Percentiles rank a stretch among this genome's conserved stretches.
phyloP scores from a whole-genome alignment of 2,797 vertebrate species.

The Tadarida brasiliensis region DNA sequence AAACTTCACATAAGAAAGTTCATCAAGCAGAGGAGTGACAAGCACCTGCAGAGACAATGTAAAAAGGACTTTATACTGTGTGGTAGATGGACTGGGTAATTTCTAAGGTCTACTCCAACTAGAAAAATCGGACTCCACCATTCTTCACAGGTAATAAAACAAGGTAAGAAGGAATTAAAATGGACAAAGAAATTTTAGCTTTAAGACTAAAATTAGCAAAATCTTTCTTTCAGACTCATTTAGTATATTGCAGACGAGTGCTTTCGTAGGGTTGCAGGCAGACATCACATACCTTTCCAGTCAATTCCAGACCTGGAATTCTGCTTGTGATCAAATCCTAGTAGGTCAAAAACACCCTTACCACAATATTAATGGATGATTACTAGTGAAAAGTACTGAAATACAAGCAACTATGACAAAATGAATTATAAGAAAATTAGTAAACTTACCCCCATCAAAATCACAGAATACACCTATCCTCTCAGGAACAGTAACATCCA shows the following conservation, averaged over 20 bases:
- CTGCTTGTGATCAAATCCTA: not conserved
- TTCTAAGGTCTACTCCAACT: slow-evolving; percentile 2
- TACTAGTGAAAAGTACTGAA: slow-evolving; percentile 38
- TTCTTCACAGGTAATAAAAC: slow-evolving; percentile 14
- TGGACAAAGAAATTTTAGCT: not conserved
- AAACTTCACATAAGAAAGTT: not conserved
- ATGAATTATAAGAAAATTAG: slow-evolving; percentile 29
- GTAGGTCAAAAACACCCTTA: slow-evolving; percentile 12
- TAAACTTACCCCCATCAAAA: slow-evolving; percentile 93
- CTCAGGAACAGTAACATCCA: slow-evolving; percentile 92
- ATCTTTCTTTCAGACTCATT: slow-evolving; percentile 26
- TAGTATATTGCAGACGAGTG: not conserved
- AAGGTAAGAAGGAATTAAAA: slow-evolving; percentile 12
- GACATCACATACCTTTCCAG: not conserved
- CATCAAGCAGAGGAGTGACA: not conserved
- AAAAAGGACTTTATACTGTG: not conserved
- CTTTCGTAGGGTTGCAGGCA: not conserved
- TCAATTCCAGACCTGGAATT: slow-evolving; percentile 31
- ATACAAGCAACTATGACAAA: not conserved
- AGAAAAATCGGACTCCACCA: slow-evolving; percentile 32
- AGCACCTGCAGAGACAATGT: not conserved
- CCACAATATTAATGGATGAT: not conserved
- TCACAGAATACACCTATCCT: slow-evolving; percentile 96
- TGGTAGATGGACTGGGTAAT: not conserved
- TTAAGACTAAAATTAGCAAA: slow-evolving; percentile 40